A percentile compares a stretch with the other conserved stretches of the same genome.
These are phyloP conservation scores for Scaptomyza montana DNA, from an alignment of 1,140 invertebrate species.

Conservation along the genomic window DNA sequence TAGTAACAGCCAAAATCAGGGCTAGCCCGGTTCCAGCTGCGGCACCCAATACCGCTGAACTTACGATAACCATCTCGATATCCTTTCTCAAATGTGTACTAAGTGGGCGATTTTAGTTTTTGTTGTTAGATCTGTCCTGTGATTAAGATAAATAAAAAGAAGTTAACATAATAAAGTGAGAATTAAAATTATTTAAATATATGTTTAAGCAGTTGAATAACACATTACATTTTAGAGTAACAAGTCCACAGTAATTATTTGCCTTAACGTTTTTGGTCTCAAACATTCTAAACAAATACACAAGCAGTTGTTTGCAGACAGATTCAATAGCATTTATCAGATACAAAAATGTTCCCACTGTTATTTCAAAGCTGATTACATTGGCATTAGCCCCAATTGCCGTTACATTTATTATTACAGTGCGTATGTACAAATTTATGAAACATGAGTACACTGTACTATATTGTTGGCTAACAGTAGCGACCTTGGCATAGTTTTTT, in stretches of 20 bases:
- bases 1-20: slow-evolving; percentile 87
- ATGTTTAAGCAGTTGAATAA: too few species aligned
- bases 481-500: background rate
- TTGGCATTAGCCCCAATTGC: background rate
- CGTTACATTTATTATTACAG: slow-evolving; percentile 4
- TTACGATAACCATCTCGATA: slow-evolving; percentile 85
- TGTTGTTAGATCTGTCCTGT: background rate
- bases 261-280: background rate
- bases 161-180: background rate
- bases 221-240: too few species aligned
- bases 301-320: too few species aligned
- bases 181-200: too few species aligned
- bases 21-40: slow-evolving; percentile 87
- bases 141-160: background rate
- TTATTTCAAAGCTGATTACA: background rate
- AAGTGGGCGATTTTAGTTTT: background rate
- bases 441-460: background rate
- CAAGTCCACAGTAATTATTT: too few species aligned
- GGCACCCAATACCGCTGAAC: slow-evolving; percentile 87
- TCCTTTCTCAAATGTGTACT: background rate
- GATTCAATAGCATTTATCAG: too few species aligned
- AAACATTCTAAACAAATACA: too few species aligned
- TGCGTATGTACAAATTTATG: background rate
- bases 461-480: background rate
- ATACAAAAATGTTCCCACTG: background rate